Evolutionary conservation across 2,888 invertebrate genomes (phyloP), one percentile per base, ranked within the genome.

Genomic region (Agrenia bidenticulata): DNA sequence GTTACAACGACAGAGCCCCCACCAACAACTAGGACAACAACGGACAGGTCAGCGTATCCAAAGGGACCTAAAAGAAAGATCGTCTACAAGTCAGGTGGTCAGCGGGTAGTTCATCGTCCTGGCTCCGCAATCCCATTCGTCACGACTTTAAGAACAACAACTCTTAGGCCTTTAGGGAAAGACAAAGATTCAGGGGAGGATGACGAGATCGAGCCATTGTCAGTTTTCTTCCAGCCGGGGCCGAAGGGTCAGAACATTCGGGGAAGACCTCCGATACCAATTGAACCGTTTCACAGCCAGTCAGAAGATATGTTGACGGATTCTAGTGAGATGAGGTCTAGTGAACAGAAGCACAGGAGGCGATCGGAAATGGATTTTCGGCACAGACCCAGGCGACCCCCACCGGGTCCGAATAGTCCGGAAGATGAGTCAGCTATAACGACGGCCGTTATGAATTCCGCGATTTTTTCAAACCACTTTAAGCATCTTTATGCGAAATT

Each of bases 191-290:
- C 15, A 11, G 21, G 13, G 23, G 57, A 57, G 23, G 57, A 57
- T 21, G 64, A 64, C 24, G 64, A 65, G 41, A n/a, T 41, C n/a
- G 65, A 65, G 42, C 65, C 64, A 2, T 19, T 54, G 1, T 42
- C 45, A n/a, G 55, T 55, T 2, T 61, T 61, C 39, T 64, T 64
- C 37, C 64, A 64, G 39, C 64, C 65, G 7, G 56, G 56, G 26
- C 61, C 61, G 2, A 61, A 61, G 13, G 65, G 65, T 2, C 27
- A 37, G 32, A 55, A 65, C 26, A 51, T 65, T 13, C 26, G 61
- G n/a, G 61, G 61, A 17, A 37, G 56, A 13, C 61, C 61, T 32
- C 64, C 65, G 15, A 15, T 56, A 1, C 23, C 23, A 17, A 65
- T 61, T 21, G 55, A 17, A 1, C 15, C 21, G 7, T 61, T 65